These are phyloP conservation scores for Spodoptera littoralis DNA, from an alignment of 2,888 invertebrate species.

Conservation along the genomic window DNA sequence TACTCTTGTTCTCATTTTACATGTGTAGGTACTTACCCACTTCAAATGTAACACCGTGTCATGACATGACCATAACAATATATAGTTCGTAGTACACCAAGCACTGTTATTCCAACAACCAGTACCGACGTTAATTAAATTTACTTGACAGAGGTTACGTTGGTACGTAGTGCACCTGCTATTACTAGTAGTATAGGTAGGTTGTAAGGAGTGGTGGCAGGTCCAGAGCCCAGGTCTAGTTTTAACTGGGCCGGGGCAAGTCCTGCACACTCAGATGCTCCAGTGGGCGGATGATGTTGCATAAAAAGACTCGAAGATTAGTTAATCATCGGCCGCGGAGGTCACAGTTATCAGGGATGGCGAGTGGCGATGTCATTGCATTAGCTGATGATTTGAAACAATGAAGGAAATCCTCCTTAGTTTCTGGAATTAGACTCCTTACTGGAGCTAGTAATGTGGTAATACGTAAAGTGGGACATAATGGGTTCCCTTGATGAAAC, in stretches of 20 bases:
- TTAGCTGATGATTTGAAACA: conserved; percentile 49
- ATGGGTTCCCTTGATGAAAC: conserved; percentile 10
- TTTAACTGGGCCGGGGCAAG: conserved; percentile 5
- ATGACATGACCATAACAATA: no score
- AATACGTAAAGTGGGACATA: conserved; percentile 51
- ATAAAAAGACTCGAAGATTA: conserved; percentile 23
- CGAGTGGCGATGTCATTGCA: conserved; percentile 35
- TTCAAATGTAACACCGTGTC: no score
- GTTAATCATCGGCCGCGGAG: conserved; percentile 36
- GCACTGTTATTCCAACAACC: no score
- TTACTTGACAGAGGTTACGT: no score
- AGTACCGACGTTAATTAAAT: no score
- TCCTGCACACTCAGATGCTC: background rate
- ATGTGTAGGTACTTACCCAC: no score
- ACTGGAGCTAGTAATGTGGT: conserved; percentile 3
- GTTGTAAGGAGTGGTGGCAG: background rate
- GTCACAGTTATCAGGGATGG: conserved; percentile 42
- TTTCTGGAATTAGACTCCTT: conserved; percentile 62
- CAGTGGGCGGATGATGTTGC: conserved; percentile 25
- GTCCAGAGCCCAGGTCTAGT: background rate
- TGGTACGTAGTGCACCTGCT: no score
- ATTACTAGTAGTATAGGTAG: no score
- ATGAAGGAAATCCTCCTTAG: conserved; percentile 73
- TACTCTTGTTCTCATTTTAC: no score
- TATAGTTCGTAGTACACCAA: no score